These are phyloP conservation scores for Branchipolynoe longqiensis DNA, from an alignment of 2,888 invertebrate species.

Conservation along the genomic window DNA sequence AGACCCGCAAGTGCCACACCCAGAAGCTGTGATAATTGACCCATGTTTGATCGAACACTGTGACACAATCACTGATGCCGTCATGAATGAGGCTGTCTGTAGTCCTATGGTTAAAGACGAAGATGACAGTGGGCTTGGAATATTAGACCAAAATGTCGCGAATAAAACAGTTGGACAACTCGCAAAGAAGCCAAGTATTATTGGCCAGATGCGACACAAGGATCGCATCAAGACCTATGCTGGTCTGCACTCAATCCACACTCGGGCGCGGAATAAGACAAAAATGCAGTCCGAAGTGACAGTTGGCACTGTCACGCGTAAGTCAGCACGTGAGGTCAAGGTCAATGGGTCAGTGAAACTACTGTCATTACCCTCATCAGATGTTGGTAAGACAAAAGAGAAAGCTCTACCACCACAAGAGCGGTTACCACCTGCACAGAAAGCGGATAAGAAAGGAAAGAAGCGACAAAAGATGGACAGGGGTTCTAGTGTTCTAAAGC, in stretches of 20 bases:
- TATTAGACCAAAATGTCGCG: too few species aligned
- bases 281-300: background rate
- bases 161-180: slow-evolving; percentile 29
- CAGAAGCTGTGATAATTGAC: too few species aligned
- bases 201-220: slow-evolving; percentile 15
- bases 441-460: background rate
- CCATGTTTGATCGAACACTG: too few species aligned
- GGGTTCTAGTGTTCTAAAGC: background rate
- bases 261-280: background rate
- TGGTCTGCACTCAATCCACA: slow-evolving; percentile 4
- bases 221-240: slow-evolving; percentile 5
- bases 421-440: background rate
- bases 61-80: too few species aligned
- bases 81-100: too few species aligned
- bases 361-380: background rate
- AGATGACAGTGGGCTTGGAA: too few species aligned
- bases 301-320: background rate
- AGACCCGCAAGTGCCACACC: too few species aligned
- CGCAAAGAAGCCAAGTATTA: slow-evolving; percentile 44
- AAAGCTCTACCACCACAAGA: too few species aligned
- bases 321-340: background rate
- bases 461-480: background rate
- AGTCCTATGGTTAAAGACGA: too few species aligned
- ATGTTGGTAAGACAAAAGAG: background rate
- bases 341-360: slow-evolving; percentile 11